These are phyloP conservation scores for Chesias legatella DNA, from an alignment of 2,888 invertebrate species.

Conservation along the genomic window DNA sequence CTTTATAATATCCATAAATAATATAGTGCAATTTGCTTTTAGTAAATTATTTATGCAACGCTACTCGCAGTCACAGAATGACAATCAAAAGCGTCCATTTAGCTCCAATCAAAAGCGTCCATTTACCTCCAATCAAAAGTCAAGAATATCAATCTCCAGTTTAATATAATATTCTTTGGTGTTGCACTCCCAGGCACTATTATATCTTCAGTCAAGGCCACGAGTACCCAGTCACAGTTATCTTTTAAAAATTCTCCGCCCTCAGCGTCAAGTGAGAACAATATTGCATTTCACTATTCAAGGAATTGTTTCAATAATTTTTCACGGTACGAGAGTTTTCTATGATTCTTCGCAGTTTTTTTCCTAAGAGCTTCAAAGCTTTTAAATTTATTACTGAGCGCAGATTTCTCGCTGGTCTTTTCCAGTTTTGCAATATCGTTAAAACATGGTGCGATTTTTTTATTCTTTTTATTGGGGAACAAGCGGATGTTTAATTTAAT, in stretches of 20 bases:
- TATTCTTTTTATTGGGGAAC: no score
- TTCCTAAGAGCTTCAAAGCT: conserved; percentile 27
- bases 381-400: conserved; percentile 13
- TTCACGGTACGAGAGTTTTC: conserved; percentile 23
- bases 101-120: no score
- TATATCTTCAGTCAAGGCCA: conserved; percentile 14
- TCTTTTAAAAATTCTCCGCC: conserved; percentile 5
- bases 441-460: no score
- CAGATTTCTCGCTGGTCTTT: conserved; percentile 3
- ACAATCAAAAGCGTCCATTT: no score
- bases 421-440: not conserved
- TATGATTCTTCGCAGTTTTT: conserved; percentile 21
- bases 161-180: no score
- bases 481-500: no score
- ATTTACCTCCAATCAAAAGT: no score
- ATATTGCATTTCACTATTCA: not conserved
- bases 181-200: conserved; percentile 5
- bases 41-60: no score
- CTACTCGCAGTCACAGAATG: no score
- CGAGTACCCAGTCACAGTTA: not conserved
- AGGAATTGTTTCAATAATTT: conserved; percentile 33
- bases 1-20: no score
- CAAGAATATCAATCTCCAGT: no score
- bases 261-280: conserved; percentile 4
- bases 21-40: no score